phyloP scores from a whole-genome alignment of 2,888 invertebrate species.

The Chymomyza procnemis region DNA sequence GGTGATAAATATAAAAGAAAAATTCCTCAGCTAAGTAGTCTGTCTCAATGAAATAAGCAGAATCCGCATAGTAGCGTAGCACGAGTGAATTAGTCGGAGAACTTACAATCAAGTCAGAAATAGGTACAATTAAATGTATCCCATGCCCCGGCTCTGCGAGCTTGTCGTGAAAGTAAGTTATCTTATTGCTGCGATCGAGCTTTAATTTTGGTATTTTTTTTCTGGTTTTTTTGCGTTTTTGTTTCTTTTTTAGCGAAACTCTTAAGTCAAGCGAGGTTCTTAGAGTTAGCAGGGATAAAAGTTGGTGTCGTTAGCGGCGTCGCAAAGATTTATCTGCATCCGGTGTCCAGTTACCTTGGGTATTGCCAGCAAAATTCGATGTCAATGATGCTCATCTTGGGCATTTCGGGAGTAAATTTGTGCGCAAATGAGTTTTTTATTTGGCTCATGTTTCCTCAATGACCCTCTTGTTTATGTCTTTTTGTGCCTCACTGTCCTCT shows the following conservation, averaged over 20 bases:
- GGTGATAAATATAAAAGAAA: neutral
- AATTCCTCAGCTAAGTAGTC: neutral
- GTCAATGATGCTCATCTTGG: conserved; percentile 66
- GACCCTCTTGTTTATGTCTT: conserved; percentile 23
- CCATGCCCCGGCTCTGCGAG: conserved; percentile 32
- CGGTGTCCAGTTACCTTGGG: conserved; percentile 67
- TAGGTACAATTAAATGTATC: conserved; percentile 73
- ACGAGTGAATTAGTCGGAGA: neutral
- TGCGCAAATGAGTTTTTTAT: conserved; percentile 72
- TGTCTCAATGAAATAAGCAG: neutral
- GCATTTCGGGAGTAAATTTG: conserved; percentile 75
- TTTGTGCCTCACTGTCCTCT: conserved; percentile 10
- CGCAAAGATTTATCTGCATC: conserved; percentile 70
- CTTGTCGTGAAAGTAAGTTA: conserved; percentile 39
- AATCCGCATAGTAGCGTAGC: neutral
- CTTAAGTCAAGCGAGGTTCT: neutral
- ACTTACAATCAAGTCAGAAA: conserved; percentile 71
- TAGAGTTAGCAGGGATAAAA: neutral
- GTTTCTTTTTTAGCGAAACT: neutral
- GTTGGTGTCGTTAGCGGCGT: conserved; percentile 44
- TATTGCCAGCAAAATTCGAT: conserved; percentile 35
- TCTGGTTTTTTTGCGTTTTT: neutral
- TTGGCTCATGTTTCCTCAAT: conserved; percentile 67
- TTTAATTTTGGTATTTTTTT: conserved; percentile 40
- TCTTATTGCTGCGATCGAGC: conserved; percentile 71